Conservation (phyloP, 2,797 vertebrate species). For the Chiroxiphia lanceolata region DNA sequence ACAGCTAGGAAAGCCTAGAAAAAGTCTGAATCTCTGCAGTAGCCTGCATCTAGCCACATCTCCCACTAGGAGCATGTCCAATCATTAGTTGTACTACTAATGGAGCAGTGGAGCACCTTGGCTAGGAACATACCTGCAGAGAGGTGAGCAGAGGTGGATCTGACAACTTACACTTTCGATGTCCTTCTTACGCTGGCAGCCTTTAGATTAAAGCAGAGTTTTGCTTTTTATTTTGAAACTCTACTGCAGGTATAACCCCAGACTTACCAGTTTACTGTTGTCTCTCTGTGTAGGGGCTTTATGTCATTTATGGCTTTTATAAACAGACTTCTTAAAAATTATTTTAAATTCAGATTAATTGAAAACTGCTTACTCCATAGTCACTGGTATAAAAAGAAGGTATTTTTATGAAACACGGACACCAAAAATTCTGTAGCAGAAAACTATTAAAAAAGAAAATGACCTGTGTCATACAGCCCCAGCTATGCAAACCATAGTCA, state of each 20-base stretch:
- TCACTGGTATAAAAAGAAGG: background rate
- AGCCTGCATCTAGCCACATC: background rate
- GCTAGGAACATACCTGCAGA: background rate
- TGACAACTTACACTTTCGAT: background rate
- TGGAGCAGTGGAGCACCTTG: background rate
- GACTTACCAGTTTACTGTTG: background rate
- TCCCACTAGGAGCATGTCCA: background rate
- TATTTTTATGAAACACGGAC: background rate
- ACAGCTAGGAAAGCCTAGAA: background rate
- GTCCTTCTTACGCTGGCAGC: background rate
- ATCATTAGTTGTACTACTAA: background rate
- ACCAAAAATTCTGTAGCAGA: background rate
- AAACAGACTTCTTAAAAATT: background rate
- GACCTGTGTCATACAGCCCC: background rate
- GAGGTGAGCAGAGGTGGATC: background rate
- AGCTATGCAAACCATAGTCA: background rate
- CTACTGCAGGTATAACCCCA: background rate
- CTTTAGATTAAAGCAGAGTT: background rate
- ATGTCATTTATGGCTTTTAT: background rate
- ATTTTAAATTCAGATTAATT: background rate
- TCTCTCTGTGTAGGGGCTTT: background rate
- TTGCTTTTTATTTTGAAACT: background rate
- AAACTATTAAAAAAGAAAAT: background rate
- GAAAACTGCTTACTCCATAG: background rate
- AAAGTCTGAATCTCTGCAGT: background rate